A percentile compares a stretch with the other conserved stretches of the same genome.
phyloP scores from a whole-genome alignment of 2,113 vertebrate genomes.

The Calypte anna region DNA sequence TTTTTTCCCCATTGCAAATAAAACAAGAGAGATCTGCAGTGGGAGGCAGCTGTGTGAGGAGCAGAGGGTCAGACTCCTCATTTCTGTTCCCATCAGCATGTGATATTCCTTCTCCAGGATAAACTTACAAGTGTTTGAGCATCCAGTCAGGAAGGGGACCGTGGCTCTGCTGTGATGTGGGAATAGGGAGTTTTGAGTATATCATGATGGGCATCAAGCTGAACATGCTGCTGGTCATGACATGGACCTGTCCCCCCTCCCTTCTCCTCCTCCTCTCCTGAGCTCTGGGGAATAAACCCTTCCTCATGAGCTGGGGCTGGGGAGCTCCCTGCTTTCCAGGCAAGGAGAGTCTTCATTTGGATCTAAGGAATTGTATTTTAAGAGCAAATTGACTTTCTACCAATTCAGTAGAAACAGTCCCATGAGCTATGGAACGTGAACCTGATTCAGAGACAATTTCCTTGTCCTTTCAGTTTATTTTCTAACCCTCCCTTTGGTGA shows the following conservation, averaged over 20 bases:
- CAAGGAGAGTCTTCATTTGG: not conserved
- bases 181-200: no score
- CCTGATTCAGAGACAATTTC: not conserved
- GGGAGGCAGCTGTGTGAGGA: not conserved
- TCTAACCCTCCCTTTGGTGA: not conserved
- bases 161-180: not conserved
- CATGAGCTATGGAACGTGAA: not conserved
- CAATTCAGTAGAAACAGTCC: not conserved
- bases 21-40: not conserved
- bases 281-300: not conserved
- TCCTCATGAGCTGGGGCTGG: not conserved
- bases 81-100: not conserved
- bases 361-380: not conserved
- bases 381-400: not conserved
- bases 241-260: not conserved
- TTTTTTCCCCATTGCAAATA: not conserved
- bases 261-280: not conserved
- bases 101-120: not conserved
- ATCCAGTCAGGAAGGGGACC: not conserved
- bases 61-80: not conserved
- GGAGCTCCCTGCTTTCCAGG: not conserved
- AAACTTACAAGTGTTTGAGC: not conserved
- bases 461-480: not conserved
- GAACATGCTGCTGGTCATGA: no score
- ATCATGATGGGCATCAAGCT: no score